Evolutionary conservation across 2,797 vertebrate genomes (phyloP).

Genomic region (Oreochromis grahami): DNA sequence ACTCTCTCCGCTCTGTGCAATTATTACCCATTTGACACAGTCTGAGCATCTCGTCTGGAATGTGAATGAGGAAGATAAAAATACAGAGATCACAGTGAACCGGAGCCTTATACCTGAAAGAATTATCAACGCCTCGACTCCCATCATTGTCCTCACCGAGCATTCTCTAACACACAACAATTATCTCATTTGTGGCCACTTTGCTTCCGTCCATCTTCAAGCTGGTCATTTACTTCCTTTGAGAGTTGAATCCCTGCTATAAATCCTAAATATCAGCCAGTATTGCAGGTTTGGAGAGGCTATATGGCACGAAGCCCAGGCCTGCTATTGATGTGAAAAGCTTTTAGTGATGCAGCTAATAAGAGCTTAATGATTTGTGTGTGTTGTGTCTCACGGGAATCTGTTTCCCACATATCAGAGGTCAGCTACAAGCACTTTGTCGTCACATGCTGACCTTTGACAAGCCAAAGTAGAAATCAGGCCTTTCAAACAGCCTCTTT

Average conservation of each 20-base stretch:
- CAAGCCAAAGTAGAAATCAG: constrained; percentile 3
- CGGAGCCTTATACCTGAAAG: constrained; percentile 14
- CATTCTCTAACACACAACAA: constrained; percentile 1
- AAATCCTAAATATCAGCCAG: not conserved
- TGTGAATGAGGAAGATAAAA: constrained; percentile 43
- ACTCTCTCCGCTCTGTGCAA: constrained; percentile 27
- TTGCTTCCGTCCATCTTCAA: constrained; percentile 4
- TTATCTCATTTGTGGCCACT: constrained; percentile 1
- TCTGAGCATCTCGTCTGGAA: constrained; percentile 25
- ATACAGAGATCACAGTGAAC: constrained; percentile 1
- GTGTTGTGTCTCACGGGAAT: not conserved
- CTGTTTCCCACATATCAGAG: not conserved
- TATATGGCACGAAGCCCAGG: constrained; percentile 6
- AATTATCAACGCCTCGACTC: constrained; percentile 30
- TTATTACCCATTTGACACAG: constrained; percentile 49
- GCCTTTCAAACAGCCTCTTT: constrained; percentile 2
- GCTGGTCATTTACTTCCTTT: not conserved
- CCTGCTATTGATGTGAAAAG: not conserved
- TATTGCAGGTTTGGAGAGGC: not conserved
- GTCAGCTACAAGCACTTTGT: constrained; percentile 3
- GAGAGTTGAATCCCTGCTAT: not conserved
- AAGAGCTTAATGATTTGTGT: constrained; percentile 1
- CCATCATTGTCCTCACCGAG: constrained; percentile 16
- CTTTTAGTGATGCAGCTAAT: not conserved
- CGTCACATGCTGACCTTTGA: constrained; percentile 12